Evolutionary conservation across 2,113 vertebrate genomes (phyloP).

Genomic region (Synchiropus splendidus): DNA sequence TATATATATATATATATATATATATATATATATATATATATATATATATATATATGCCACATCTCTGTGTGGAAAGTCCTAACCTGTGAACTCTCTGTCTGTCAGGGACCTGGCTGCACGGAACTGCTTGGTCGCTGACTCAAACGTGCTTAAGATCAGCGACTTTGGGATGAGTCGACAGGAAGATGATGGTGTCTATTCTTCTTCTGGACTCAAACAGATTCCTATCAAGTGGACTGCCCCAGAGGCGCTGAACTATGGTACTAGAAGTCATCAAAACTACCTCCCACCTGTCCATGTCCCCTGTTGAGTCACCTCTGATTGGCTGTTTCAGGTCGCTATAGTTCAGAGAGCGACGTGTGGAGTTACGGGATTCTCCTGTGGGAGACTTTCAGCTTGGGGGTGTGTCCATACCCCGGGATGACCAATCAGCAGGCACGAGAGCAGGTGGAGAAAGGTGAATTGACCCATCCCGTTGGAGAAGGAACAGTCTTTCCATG

Average conservation of each 20-base stretch:
- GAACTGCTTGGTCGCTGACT: slow-evolving; percentile 91
- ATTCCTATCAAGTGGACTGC: slow-evolving; percentile 99
- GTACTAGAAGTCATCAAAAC: slow-evolving; percentile 70
- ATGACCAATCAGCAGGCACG: slow-evolving; percentile 98
- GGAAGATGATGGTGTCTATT: slow-evolving; percentile 93
- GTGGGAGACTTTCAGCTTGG: slow-evolving; percentile 97
- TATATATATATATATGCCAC: too few relatives aligned
- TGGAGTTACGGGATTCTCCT: slow-evolving; percentile 97
- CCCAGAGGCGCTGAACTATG: slow-evolving; percentile 96
- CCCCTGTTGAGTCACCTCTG: background rate
- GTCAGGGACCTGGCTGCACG: slow-evolving; percentile 89
- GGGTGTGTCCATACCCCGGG: slow-evolving; percentile 91
- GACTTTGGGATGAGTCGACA: slow-evolving; percentile 98
- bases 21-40: too few relatives aligned
- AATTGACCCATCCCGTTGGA: too few relatives aligned
- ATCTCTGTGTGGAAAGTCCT: too few relatives aligned
- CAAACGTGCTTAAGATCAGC: slow-evolving; percentile 89
- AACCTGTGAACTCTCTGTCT: background rate
- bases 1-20: too few relatives aligned
- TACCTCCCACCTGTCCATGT: background rate
- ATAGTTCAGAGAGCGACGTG: slow-evolving; percentile 93
- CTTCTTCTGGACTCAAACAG: slow-evolving; percentile 93
- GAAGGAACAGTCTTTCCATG: too few relatives aligned
- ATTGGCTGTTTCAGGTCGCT: slow-evolving; percentile 74
- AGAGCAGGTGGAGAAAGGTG: slow-evolving; percentile 96